Evolutionary conservation across 2,113 vertebrate species (phyloP).

Genomic region (Malaclemys terrapin): DNA sequence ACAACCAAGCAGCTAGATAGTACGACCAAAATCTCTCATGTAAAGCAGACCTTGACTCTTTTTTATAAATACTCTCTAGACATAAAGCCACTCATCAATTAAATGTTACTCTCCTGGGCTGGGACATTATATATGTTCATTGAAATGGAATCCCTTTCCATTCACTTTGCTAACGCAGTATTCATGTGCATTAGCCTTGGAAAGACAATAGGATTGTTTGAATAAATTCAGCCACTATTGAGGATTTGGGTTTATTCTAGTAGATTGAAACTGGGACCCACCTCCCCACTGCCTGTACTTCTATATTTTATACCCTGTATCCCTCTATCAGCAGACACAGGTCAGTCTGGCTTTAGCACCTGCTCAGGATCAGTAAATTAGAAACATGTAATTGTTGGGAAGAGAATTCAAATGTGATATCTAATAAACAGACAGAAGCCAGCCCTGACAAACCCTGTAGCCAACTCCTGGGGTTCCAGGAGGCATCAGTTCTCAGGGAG

Average conservation of each 20-base stretch:
- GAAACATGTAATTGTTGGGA: conserved; percentile 51
- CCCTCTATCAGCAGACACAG: conserved; percentile 40
- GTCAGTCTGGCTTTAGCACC: conserved; percentile 4
- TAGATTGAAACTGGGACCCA: background rate
- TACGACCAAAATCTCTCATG: conserved; percentile 9
- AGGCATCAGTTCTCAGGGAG: background rate
- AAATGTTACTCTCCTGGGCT: conserved; percentile 43
- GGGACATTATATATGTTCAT: conserved; percentile 54
- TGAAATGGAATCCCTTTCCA: conserved; percentile 52
- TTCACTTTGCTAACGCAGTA: conserved; percentile 1
- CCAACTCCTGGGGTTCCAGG: background rate
- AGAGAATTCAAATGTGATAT: background rate
- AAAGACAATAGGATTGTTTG: conserved; percentile 65
- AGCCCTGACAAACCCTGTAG: fast-evolving
- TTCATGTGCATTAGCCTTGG: conserved; percentile 59
- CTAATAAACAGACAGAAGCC: background rate
- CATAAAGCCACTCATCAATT: conserved; percentile 63
- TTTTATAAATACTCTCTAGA: conserved; percentile 60
- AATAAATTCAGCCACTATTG: conserved; percentile 63
- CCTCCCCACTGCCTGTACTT: background rate
- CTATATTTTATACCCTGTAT: conserved; percentile 16
- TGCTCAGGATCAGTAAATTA: conserved; percentile 52
- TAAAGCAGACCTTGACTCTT: conserved; percentile 41
- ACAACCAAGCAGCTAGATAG: conserved; percentile 10
- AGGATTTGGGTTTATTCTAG: background rate